Conservation (phyloP, 1,140 invertebrate species). For the Lepeophtheirus salmonis region DNA sequence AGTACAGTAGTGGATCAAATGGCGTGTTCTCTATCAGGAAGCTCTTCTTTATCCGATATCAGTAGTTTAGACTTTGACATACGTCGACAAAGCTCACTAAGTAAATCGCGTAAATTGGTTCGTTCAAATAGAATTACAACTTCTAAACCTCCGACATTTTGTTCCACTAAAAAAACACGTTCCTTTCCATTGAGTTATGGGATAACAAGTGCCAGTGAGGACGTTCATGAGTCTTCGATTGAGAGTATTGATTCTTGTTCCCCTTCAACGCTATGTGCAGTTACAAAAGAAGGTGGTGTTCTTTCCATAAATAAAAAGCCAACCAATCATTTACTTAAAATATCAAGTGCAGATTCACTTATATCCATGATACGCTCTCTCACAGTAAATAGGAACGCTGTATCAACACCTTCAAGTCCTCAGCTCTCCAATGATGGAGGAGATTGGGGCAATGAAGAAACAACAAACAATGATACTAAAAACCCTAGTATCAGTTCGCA, state of each 20-base stretch:
- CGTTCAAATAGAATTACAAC: neutral
- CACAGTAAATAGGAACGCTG: neutral
- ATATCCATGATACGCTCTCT: slow-evolving; percentile 40
- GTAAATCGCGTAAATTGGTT: neutral
- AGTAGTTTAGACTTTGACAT: slow-evolving; percentile 2
- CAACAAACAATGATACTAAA: slow-evolving; percentile 19
- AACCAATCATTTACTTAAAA: slow-evolving; percentile 29
- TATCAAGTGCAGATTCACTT: slow-evolving; percentile 49
- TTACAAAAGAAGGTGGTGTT: too few relatives aligned
- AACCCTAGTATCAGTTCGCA: neutral
- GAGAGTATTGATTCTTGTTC: slow-evolving; percentile 20
- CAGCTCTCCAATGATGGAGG: slow-evolving; percentile 28
- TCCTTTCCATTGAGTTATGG: neutral
- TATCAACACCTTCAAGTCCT: slow-evolving; percentile 32
- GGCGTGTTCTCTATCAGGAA: slow-evolving; percentile 10
- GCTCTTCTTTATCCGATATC: slow-evolving; percentile 3
- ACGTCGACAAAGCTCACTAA: neutral
- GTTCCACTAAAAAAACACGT: slow-evolving; percentile 5
- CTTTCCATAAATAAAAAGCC: too few relatives aligned
- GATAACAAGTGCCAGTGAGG: slow-evolving; percentile 20
- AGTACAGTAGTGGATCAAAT: slow-evolving; percentile 11
- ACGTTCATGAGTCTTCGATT: slow-evolving; percentile 21
- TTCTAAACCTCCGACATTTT: slow-evolving; percentile 19
- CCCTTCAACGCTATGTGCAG: slow-evolving; percentile 21
- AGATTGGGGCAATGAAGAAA: slow-evolving; percentile 21